Evolutionary conservation across 2,113 vertebrate genomes (phyloP).

Genomic region (Austrofundulus limnaeus): DNA sequence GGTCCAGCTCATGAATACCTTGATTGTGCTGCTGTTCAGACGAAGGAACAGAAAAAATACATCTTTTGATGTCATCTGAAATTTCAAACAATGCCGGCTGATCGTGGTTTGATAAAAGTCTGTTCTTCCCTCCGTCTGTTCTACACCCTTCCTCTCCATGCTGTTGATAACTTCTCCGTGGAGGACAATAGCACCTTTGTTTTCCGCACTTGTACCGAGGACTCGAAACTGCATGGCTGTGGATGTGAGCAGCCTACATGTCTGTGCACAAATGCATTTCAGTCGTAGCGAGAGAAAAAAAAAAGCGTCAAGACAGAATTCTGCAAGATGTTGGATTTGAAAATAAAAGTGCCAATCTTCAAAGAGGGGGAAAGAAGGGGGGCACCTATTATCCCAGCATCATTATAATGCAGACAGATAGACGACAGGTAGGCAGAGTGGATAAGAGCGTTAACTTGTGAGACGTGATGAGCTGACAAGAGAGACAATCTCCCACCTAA

Average conservation of each 20-base stretch:
- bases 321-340: constrained; percentile 27
- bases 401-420: constrained; percentile 77
- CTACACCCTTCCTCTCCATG: constrained; percentile 28
- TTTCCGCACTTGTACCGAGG: constrained; percentile 36
- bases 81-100: constrained; percentile 75
- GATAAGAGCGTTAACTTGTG: constrained; percentile 67
- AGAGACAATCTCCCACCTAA: constrained; percentile 74
- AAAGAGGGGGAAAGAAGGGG: constrained; percentile 32
- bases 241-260: constrained; percentile 39
- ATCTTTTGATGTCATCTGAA: constrained; percentile 76
- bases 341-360: constrained; percentile 71
- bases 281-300: constrained; percentile 50
- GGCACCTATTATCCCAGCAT: constrained; percentile 69
- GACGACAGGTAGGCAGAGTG: constrained; percentile 73
- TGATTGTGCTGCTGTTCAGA: constrained; percentile 66
- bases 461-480: constrained; percentile 71
- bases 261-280: constrained; percentile 48
- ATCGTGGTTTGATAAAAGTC: constrained; percentile 75
- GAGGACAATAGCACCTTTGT: constrained; percentile 78
- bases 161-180: constrained; percentile 72
- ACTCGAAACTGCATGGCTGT: constrained; percentile 51
- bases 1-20: constrained; percentile 63
- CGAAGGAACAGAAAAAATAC: constrained; percentile 45
- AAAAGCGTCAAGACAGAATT: constrained; percentile 44
- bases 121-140: constrained; percentile 24